Evolutionary conservation across 2,888 invertebrate species (phyloP).

Genomic region (Cactoblastis cactorum): DNA sequence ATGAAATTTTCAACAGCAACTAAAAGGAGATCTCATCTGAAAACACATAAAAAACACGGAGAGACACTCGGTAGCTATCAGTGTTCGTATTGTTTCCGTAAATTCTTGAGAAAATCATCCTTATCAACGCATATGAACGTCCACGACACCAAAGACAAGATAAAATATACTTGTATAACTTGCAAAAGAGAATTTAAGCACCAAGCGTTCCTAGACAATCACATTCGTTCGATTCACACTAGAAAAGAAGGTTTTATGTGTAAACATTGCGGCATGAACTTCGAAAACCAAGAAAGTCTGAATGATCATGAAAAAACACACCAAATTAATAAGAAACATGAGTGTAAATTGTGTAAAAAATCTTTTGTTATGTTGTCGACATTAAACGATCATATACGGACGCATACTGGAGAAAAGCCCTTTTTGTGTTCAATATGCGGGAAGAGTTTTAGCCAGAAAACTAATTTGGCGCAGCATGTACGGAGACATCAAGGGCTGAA

Average conservation of each 20-base stretch:
- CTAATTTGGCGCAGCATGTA: conserved; percentile 79
- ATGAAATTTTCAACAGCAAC: conserved; percentile 28
- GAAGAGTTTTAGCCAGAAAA: conserved; percentile 80
- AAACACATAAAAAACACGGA: conserved; percentile 22
- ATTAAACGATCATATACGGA: conserved; percentile 78
- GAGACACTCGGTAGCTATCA: conserved; percentile 28
- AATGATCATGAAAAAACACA: conserved; percentile 69
- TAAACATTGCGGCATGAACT: conserved; percentile 60
- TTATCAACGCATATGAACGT: conserved; percentile 49
- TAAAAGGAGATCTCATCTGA: conserved; percentile 30
- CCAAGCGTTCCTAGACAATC: conserved; percentile 73
- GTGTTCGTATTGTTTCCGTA: conserved; percentile 58
- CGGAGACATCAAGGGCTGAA: conserved; percentile 76
- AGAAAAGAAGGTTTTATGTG: conserved; percentile 65
- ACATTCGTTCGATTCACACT: conserved; percentile 66
- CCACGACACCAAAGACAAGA: conserved; percentile 42
- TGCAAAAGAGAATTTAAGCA: conserved; percentile 78
- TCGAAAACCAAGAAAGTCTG: conserved; percentile 58
- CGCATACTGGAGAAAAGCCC: conserved; percentile 80
- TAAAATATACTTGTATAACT: conserved; percentile 47
- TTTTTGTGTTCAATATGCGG: conserved; percentile 79
- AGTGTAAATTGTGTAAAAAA: conserved; percentile 67
- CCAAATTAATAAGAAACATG: conserved; percentile 64
- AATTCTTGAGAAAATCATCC: conserved; percentile 52
- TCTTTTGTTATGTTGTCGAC: conserved; percentile 76